Evolutionary conservation across 2,888 invertebrate genomes (phyloP).

Genomic region (Pollenia labialis): DNA sequence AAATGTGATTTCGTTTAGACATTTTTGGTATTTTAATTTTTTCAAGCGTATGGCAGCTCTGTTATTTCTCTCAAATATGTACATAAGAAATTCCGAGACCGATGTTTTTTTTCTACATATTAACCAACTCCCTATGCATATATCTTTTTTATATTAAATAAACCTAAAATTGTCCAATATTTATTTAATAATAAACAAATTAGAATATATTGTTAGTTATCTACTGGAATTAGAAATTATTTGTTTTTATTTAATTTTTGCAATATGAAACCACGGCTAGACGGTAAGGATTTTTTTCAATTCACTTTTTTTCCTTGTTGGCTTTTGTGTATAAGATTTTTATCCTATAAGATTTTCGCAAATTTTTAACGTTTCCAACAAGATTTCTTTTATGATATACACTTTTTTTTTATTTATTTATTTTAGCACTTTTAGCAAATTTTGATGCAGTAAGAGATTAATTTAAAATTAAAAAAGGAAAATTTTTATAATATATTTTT

Average conservation of each 20-base stretch:
- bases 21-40: neutral
- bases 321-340: conserved; percentile 71
- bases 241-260: neutral
- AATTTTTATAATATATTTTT: conserved; percentile 45
- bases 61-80: conserved; percentile 50
- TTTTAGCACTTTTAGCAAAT: conserved; percentile 19
- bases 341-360: conserved; percentile 52
- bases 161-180: neutral
- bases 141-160: conserved; percentile 24
- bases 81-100: conserved; percentile 60
- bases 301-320: conserved; percentile 43
- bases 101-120: conserved; percentile 52
- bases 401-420: conserved; percentile 10
- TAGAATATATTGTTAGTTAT: neutral
- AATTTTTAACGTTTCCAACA: conserved; percentile 20
- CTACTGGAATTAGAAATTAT: neutral
- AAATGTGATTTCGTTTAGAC: too few relatives aligned
- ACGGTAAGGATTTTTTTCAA: conserved; percentile 47
- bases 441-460: conserved; percentile 1
- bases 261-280: conserved; percentile 8
- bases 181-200: neutral
- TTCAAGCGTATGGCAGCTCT: conserved; percentile 19
- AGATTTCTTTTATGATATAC: conserved; percentile 22
- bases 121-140: conserved; percentile 65
- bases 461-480: conserved; percentile 6